Conservation (phyloP, 2,797 vertebrate genomes). For the Benthosema pterotum region DNA sequence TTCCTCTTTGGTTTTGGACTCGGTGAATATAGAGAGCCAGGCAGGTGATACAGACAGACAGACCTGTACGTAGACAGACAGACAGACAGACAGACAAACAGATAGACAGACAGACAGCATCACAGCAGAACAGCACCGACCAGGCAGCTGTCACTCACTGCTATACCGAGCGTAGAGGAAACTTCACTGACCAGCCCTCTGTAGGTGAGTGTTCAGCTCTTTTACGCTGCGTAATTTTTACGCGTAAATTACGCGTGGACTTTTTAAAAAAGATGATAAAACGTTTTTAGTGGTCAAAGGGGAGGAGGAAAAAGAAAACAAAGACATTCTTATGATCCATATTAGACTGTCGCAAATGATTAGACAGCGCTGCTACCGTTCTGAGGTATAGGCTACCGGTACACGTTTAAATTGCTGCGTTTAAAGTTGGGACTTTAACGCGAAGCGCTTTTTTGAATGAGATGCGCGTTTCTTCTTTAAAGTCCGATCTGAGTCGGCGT, state of each 20-base stretch:
- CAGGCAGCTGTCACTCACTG: slow-evolving; percentile 72
- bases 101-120: slow-evolving; percentile 67
- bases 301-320: no score
- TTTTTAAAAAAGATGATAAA: no score
- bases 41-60: slow-evolving; percentile 66
- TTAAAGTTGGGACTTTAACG: slow-evolving; percentile 47
- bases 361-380: background rate
- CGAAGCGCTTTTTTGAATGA: slow-evolving; percentile 23
- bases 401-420: slow-evolving; percentile 8
- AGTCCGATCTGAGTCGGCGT: no score
- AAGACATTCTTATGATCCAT: background rate
- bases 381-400: background rate
- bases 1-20: slow-evolving; percentile 66
- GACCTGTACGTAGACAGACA: slow-evolving; percentile 72
- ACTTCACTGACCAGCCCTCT: slow-evolving; percentile 61
- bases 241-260: no score
- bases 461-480: background rate
- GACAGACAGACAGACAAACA: slow-evolving; percentile 64
- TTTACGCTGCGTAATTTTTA: no score
- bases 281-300: no score
- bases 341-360: background rate
- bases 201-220: slow-evolving; percentile 59
- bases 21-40: slow-evolving; percentile 58
- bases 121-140: slow-evolving; percentile 60
- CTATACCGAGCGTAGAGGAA: slow-evolving; percentile 55